Base-by-base conservation (phyloP, 1,140 invertebrate species). In the Popillia japonica region DNA sequence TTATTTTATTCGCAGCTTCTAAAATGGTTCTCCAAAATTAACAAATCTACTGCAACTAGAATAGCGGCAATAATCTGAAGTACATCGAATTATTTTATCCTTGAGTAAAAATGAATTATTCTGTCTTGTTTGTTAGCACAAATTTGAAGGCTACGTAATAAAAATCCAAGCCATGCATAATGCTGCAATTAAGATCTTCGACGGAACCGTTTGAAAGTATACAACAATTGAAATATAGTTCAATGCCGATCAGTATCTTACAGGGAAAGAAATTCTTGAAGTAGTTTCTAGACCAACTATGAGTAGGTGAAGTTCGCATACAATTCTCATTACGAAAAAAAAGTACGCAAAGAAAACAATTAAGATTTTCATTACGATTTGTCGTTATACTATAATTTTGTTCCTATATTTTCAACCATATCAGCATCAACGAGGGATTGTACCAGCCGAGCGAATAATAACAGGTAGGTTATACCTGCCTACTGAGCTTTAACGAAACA, bases 331-430 rank as follows among this genome's bases (percentile, higher is more conserved):
- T 68, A 68, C 61, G 20, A 68, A 68, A 68, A 68, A 68, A 68
- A 68, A 64, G 17, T 22, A 20, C 22, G 61, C 22, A 20, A 68
- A 68, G 61, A 68, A 68, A 68, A 68, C 61, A 68, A 68, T 68
- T 68, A 68, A 68, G 61, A 68, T 68, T 68, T 68, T 68, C 61
- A 68, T 68, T 68, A 68, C 61, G 61, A 68, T 68, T 68, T 34
- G 61, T 68, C 27, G 22, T 68, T 68, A 22, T 68, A 68, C 61
- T 68, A 68, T 68, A 68, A 68, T 68, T 68, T 68, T 22, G 61
- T 68, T n/a, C 61, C 27, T 68, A 68, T 68, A 68, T 68, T 68
- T 68, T 68, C 61, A 23, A 68, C n/a, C 22, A 68, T 20, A 68
- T 68, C 61, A 68, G n/a, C n/a, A 68, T 68, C 20, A 27, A 68